Evolutionary conservation across 2,888 invertebrate species (phyloP), one percentile per base, ranked within the genome.

Genomic region (Tanypteryx hageni): DNA sequence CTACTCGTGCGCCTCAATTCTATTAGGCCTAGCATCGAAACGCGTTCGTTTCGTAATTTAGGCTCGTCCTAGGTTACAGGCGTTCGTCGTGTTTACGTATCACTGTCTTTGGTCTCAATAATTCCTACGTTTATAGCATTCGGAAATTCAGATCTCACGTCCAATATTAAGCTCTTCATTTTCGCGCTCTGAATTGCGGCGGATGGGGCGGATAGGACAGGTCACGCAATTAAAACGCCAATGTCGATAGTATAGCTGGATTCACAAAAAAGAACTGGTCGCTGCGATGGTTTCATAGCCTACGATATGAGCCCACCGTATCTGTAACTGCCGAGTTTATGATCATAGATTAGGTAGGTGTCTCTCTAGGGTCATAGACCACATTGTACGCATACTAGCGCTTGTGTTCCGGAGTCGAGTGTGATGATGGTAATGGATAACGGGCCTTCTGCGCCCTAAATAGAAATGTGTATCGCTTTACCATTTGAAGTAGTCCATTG

Each of bases 131-230:
- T 68, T 68, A 68, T n/a, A 68, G 68, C 68, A 18, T n/a, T n/a
- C 18, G 68, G 68, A 22, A 68, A 68, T 68, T 68, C 68, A n/a
- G 68, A 68, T 68, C 68, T 68, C 68, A 22, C n/a, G 22, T 18
- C 68, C 68, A n/a, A 68, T 68, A 68, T 68, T 68, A 68, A 16
- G 68, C 68, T 68, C 68, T 68, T 68, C 68, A 68, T 68, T 68
- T 9, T n/a, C 22, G 68, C 68, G n/a, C 7, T n/a, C n/a, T 18
- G 18, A 68, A 68, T 68, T 68, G 68, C 68, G 18, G n/a, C 22
- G 18, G 68, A 22, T 68, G 18, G 9, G 68, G 68, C 18, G 18
- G n/a, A 68, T 68, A 68, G 68, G 68, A 68, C 68, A 68, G 18
- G 68, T 68, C 68, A 7, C 18, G 68, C 68, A 68, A 68, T 68